Conservation (phyloP, 2,888 invertebrate genomes). For the Acronicta leporina region DNA sequence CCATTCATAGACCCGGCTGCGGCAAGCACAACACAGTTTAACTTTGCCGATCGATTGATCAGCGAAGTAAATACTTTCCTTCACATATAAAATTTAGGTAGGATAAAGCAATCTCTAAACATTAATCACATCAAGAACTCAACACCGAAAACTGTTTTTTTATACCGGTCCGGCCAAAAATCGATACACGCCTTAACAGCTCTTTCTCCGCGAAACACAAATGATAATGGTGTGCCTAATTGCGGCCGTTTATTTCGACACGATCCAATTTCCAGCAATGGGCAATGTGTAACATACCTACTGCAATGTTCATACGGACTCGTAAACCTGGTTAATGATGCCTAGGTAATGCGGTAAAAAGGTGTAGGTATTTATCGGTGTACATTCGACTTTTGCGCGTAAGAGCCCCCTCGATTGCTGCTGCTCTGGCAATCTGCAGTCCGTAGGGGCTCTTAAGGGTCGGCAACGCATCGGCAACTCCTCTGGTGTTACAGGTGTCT, state of each 20-base stretch:
- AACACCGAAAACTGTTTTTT: conserved; percentile 33
- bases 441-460: too few species aligned
- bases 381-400: too few species aligned
- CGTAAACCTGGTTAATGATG: conserved; percentile 27
- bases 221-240: conserved; percentile 66
- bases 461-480: too few species aligned
- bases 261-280: conserved; percentile 60
- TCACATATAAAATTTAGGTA: conserved; percentile 6
- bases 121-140: conserved; percentile 18
- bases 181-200: conserved; percentile 58
- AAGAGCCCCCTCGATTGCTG: too few species aligned
- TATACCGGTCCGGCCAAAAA: conserved; percentile 22
- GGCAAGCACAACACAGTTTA: too few species aligned
- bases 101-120: conserved; percentile 27
- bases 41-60: too few species aligned
- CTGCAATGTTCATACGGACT: conserved; percentile 15
- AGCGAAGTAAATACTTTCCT: too few species aligned
- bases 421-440: too few species aligned
- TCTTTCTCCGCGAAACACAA: conserved; percentile 63
- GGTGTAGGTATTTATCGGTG: too few species aligned
- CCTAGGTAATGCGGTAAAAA: too few species aligned
- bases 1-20: too few species aligned
- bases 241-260: conserved; percentile 65
- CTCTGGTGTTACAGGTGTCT: too few species aligned
- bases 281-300: conserved; percentile 30